These are phyloP conservation scores for Labrus mixtus DNA, from an alignment of 2,113 vertebrate species.

Conservation along the genomic window DNA sequence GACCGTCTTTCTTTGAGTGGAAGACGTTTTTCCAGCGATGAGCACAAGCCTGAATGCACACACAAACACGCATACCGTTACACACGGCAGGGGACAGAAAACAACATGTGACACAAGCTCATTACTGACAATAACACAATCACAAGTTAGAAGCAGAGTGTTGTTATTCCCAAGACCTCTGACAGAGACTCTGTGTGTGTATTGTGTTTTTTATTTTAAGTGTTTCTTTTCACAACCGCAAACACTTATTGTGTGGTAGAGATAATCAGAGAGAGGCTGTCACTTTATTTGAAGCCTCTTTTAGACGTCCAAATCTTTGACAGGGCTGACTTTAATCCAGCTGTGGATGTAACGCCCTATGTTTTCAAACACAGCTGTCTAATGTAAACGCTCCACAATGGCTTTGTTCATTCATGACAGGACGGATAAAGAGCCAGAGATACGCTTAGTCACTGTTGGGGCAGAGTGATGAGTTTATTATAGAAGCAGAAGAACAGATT, in stretches of 20 bases:
- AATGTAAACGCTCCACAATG: not conserved
- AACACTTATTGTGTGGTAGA: not conserved
- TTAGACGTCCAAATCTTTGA: not conserved
- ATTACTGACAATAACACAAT: constrained; percentile 44
- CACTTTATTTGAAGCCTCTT: not conserved
- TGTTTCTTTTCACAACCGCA: not conserved
- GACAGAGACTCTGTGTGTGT: not conserved
- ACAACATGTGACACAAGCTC: constrained; percentile 57
- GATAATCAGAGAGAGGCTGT: not conserved
- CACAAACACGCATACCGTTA: constrained; percentile 41
- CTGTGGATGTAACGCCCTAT: not conserved
- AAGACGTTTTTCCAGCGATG: constrained; percentile 97
- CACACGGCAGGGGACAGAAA: constrained; percentile 4
- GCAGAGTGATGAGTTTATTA: not conserved
- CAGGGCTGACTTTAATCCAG: not conserved
- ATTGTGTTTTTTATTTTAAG: not conserved
- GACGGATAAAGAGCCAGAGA: not conserved
- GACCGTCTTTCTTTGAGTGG: constrained; percentile 81
- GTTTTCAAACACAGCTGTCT: not conserved
- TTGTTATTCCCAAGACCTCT: constrained; percentile 42
- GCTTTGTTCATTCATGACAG: not conserved
- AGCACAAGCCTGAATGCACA: constrained; percentile 72
- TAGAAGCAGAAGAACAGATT: not conserved
- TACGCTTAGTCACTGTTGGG: not conserved
- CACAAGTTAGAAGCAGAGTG: constrained; percentile 37